phyloP scores from a whole-genome alignment of 2,797 vertebrate species.

The Phrynocephalus vlangalii region DNA sequence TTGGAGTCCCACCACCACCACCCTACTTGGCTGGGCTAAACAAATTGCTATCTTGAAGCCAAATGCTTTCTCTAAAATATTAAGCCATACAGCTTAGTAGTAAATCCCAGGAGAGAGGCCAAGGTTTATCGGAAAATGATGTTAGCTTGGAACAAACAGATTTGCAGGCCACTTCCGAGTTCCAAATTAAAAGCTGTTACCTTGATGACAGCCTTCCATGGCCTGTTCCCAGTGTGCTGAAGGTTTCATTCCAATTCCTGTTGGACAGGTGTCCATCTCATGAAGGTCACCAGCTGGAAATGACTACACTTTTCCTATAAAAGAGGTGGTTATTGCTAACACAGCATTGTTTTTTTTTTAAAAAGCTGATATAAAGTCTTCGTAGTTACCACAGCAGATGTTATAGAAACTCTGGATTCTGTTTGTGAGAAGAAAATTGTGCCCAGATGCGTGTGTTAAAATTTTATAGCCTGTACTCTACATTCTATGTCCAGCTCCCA shows the following conservation, averaged over 20 bases:
- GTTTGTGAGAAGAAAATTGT: conserved; percentile 69
- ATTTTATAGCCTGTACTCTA: conserved; percentile 64
- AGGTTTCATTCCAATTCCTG: conserved; percentile 48
- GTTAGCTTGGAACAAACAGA: conserved; percentile 42
- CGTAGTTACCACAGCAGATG: conserved; percentile 74
- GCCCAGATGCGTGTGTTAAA: conserved; percentile 73
- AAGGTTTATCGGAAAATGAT: conserved; percentile 55
- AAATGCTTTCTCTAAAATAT: conserved; percentile 52
- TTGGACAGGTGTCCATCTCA: conserved; percentile 58
- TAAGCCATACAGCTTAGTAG: conserved; percentile 36
- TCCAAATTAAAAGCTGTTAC: conserved; percentile 46
- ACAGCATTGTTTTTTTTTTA: conserved; percentile 50
- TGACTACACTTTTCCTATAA: conserved; percentile 69
- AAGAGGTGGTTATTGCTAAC: conserved; percentile 71
- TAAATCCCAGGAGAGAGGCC: conserved; percentile 47
- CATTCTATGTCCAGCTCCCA: conserved; percentile 57
- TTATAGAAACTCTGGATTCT: conserved; percentile 72
- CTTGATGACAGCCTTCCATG: conserved; percentile 37
- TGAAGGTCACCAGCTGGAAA: conserved; percentile 68
- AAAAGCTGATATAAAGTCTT: conserved; percentile 71
- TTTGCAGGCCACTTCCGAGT: conserved; percentile 45
- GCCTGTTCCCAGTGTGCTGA: conserved; percentile 38
- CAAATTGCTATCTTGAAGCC: conserved; percentile 42
- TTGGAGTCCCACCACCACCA: background rate
- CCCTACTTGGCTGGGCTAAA: background rate